These are phyloP conservation scores for Protosalanx chinensis DNA, from an alignment of 2,797 vertebrate genomes.

Conservation along the genomic window DNA sequence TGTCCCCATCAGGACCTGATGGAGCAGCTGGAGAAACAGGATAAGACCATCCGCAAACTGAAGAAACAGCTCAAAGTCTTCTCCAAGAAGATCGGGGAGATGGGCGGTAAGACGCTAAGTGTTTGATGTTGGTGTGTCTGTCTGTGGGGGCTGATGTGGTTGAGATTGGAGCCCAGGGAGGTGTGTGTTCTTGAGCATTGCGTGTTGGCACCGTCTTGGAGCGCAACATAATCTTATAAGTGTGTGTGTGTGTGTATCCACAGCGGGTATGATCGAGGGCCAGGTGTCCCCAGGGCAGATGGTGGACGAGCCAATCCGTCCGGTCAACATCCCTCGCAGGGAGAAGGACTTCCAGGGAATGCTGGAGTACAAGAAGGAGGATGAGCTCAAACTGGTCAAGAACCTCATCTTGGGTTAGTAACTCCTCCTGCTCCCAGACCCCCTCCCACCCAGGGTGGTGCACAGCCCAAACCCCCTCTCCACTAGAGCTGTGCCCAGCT, in stretches of 20 bases:
- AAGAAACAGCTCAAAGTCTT: constrained; percentile 99
- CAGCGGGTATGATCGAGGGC: constrained; percentile 86
- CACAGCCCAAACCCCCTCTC: not conserved
- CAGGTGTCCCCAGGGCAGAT: constrained; percentile 91
- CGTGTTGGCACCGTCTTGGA: not conserved
- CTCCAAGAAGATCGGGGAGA: constrained; percentile 95
- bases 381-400: constrained; percentile 94
- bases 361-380: constrained; percentile 97
- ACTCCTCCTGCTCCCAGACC: too few relatives aligned
- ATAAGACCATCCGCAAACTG: constrained; percentile 94
- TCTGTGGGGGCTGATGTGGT: not conserved
- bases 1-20: constrained; percentile 84
- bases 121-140: constrained; percentile 2
- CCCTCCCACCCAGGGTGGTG: not conserved
- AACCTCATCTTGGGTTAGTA: constrained; percentile 91
- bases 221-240: not conserved
- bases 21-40: constrained; percentile 98
- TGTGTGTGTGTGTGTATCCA: constrained; percentile 23
- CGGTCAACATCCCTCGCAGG: constrained; percentile 93
- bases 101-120: constrained; percentile 81
- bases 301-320: constrained; percentile 91
- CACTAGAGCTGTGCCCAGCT: not conserved
- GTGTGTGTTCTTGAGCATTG: not conserved
- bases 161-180: too few relatives aligned
- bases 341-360: constrained; percentile 99